A percentile compares a stretch with the other conserved stretches of the same genome.
phyloP scores from a whole-genome alignment of 1,140 invertebrate species.

The Aphaenogaster rudis region DNA sequence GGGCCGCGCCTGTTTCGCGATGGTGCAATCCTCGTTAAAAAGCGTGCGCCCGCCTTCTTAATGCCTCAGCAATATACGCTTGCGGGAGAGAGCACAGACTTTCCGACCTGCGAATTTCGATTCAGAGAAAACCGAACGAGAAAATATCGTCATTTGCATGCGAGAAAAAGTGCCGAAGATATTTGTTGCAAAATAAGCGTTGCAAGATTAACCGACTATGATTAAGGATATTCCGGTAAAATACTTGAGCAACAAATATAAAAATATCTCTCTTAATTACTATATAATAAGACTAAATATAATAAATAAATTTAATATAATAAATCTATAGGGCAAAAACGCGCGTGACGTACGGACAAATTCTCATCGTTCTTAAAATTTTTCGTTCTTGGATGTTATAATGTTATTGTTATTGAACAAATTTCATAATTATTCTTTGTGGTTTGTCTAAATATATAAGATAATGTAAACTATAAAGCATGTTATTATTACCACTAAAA shows the following conservation, averaged over 20 bases:
- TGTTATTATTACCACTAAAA: no score
- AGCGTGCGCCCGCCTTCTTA: conserved; percentile 39
- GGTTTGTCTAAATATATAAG: no score
- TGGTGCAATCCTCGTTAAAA: conserved; percentile 50
- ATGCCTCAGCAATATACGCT: conserved; percentile 19
- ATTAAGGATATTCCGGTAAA: background rate
- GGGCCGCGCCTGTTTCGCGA: conserved; percentile 40
- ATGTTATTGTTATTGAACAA: no score
- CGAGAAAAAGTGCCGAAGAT: conserved; percentile 6
- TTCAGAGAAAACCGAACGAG: conserved; percentile 22
- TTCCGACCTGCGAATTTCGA: conserved; percentile 3
- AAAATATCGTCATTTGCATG: background rate
- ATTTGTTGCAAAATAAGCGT: background rate
- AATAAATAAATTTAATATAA: background rate
- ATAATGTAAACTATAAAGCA: no score
- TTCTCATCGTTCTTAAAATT: no score
- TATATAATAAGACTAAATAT: background rate
- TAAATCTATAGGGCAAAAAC: no score
- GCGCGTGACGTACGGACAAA: no score
- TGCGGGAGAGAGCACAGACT: conserved; percentile 16
- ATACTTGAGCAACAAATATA: background rate
- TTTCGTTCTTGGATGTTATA: no score
- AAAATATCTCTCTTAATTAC: background rate
- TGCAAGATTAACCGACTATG: background rate
- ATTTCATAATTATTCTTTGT: no score